phyloP scores from a whole-genome alignment of 2,113 vertebrate species.

The Rhynchomys soricoides region DNA sequence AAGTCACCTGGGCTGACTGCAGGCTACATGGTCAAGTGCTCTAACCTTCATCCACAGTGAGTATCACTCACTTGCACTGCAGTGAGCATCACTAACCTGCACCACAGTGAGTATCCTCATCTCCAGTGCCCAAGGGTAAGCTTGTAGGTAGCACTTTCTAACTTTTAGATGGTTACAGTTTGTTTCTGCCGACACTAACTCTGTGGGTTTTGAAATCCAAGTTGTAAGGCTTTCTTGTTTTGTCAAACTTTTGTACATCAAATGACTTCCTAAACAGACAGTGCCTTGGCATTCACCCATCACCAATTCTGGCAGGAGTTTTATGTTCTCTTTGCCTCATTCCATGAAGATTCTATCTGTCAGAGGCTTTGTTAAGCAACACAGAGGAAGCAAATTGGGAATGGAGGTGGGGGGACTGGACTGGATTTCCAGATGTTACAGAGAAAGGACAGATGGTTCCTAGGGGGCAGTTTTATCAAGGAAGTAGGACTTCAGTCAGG shows the following conservation, averaged over 20 bases:
- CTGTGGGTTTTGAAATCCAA: constrained; percentile 1
- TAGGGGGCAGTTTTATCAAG: neutral
- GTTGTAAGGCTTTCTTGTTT: constrained; percentile 41
- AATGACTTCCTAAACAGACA: constrained; percentile 32
- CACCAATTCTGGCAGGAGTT: neutral
- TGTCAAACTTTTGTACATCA: constrained; percentile 15
- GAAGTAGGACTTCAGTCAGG: neutral
- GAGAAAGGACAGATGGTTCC: neutral
- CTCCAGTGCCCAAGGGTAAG: neutral
- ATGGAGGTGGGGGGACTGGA: too few relatives aligned
- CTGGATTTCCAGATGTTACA: neutral
- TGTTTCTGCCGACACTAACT: neutral
- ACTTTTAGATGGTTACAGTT: neutral
- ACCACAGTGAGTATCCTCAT: neutral
- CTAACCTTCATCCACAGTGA: accelerated
- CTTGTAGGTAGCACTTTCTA: neutral
- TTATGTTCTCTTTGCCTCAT: neutral
- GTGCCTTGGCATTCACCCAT: neutral
- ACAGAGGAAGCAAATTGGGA: neutral
- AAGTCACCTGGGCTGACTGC: neutral
- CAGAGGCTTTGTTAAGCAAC: neutral
- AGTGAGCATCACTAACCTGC: neutral
- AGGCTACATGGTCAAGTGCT: accelerated
- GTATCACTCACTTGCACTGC: accelerated
- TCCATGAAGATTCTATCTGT: neutral